phyloP scores from a whole-genome alignment of 2,888 invertebrate species.

The Bembecia ichneumoniformis region DNA sequence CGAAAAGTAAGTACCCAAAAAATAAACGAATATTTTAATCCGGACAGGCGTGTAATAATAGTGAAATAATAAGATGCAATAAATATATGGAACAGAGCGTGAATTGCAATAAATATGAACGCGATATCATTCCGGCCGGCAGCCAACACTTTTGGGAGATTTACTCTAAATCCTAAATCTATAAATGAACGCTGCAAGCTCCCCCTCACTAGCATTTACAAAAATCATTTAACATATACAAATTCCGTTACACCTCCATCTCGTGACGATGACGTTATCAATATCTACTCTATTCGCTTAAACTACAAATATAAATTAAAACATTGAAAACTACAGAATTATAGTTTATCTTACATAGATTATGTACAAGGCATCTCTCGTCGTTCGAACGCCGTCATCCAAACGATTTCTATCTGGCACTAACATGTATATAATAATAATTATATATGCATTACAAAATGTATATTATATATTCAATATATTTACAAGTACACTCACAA shows the following conservation, averaged over 20 bases:
- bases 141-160: no score
- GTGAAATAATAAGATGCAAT: neutral
- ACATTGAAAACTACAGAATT: conserved; percentile 67
- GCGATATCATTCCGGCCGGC: no score
- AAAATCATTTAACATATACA: conserved; percentile 36
- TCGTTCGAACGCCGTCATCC: conserved; percentile 57
- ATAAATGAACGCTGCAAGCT: conserved; percentile 63
- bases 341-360: conserved; percentile 36
- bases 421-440: conserved; percentile 48
- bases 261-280: conserved; percentile 51
- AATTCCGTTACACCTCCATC: conserved; percentile 40
- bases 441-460: conserved; percentile 57
- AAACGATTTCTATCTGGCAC: conserved; percentile 66
- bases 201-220: conserved; percentile 44
- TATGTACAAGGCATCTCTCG: conserved; percentile 67
- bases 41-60: neutral
- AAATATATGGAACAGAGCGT: neutral
- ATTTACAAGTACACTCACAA: conserved; percentile 61
- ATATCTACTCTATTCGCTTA: conserved; percentile 49
- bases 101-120: neutral
- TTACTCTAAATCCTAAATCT: conserved; percentile 2
- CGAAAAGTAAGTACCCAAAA: conserved; percentile 55
- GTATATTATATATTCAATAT: conserved; percentile 58
- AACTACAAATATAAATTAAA: conserved; percentile 63
- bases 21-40: conserved; percentile 3